Conservation (phyloP, 2,888 invertebrate species). For the Labia minor region DNA sequence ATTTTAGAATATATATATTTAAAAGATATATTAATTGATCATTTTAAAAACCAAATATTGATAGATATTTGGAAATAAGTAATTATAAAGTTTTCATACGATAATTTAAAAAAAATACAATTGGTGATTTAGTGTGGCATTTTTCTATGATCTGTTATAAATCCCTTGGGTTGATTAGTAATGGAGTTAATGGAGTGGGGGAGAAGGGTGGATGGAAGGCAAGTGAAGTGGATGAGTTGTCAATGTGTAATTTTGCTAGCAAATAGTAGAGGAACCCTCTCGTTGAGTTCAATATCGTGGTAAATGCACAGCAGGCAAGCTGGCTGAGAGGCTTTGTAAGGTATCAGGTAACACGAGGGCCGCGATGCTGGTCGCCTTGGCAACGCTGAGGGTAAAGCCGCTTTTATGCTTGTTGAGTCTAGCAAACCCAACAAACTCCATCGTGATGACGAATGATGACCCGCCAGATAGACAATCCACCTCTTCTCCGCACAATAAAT, state of each 20-base stretch:
- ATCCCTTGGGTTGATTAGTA: background rate
- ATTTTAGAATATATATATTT: no score
- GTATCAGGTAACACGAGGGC: conserved; percentile 13
- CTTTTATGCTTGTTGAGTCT: conserved; percentile 13
- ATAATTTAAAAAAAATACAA: no score
- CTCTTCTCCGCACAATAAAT: no score
- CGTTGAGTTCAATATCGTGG: background rate
- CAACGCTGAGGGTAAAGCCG: background rate
- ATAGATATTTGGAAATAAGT: no score
- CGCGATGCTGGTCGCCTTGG: background rate
- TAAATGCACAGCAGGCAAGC: background rate
- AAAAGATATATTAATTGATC: no score
- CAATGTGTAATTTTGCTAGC: background rate
- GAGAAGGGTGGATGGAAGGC: background rate
- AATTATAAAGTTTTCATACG: no score
- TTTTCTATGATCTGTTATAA: background rate
- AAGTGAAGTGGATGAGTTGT: background rate
- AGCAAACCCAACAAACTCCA: background rate
- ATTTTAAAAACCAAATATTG: no score
- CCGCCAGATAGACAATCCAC: no score
- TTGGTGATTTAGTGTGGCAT: background rate
- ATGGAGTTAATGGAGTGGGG: background rate
- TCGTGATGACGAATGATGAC: no score
- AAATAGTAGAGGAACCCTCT: background rate
- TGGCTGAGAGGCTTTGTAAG: background rate